Percentiles rank a stretch among this genome's conserved stretches.
Conservation (phyloP, 1,140 invertebrate species). For the Neotoxoptera formosana region DNA sequence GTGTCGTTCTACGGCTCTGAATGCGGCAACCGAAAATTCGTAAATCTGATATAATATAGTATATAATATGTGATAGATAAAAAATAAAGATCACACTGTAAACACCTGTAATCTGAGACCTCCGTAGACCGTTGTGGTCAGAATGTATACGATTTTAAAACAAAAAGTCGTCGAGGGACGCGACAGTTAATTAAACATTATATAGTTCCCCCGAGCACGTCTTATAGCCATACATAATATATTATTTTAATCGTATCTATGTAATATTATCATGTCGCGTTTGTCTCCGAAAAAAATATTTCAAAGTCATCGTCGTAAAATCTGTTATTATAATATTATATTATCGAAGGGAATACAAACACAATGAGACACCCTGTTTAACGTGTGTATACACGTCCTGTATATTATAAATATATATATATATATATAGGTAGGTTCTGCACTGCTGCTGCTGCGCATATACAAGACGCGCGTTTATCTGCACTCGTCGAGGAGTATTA, state of each 20-base stretch:
- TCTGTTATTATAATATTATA: too few relatives aligned
- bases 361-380: neutral
- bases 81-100: neutral
- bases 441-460: too few relatives aligned
- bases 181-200: neutral
- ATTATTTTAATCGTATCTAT: neutral
- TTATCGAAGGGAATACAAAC: neutral
- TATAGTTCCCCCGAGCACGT: neutral
- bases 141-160: neutral
- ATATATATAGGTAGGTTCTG: neutral
- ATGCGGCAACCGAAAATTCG: neutral
- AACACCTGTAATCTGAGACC: accelerated
- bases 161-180: neutral
- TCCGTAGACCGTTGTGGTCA: neutral
- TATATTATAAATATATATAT: neutral
- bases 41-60: neutral
- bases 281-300: neutral
- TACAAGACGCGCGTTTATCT: neutral
- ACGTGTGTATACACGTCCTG: neutral
- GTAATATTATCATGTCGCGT: neutral
- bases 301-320: neutral
- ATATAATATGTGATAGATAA: neutral
- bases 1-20: neutral
- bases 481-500: neutral
- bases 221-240: neutral